These are phyloP conservation scores for Odontocerum albicorne DNA, from an alignment of 2,888 invertebrate genomes.

Conservation along the genomic window DNA sequence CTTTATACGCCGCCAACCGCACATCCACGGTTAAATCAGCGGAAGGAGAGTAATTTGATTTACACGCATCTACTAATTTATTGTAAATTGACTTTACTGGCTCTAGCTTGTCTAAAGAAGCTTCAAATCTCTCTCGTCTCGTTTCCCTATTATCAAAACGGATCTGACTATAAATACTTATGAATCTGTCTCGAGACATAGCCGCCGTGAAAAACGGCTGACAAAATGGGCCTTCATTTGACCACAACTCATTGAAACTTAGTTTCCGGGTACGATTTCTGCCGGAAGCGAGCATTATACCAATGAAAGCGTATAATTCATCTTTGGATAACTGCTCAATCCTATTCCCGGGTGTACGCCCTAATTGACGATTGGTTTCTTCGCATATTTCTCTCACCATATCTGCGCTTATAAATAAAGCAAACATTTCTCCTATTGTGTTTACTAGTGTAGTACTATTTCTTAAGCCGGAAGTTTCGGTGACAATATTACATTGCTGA, in stretches of 20 bases:
- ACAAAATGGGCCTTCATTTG: conserved; percentile 19
- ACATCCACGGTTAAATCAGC: no score
- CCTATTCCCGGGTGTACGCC: background rate
- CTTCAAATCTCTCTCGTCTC: conserved; percentile 17
- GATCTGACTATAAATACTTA: conserved; percentile 17
- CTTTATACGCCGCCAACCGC: no score
- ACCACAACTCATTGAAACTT: conserved; percentile 24
- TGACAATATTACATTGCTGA: conserved; percentile 21
- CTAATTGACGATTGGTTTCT: conserved; percentile 17
- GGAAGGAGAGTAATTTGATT: conserved; percentile 16
- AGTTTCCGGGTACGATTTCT: conserved; percentile 19
- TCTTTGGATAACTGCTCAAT: conserved; percentile 11
- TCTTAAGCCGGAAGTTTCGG: conserved; percentile 6
- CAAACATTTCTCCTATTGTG: conserved; percentile 16
- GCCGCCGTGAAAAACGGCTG: conserved; percentile 28
- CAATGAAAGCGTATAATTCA: conserved; percentile 24
- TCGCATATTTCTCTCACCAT: conserved; percentile 20
- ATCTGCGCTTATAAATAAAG: conserved; percentile 22
- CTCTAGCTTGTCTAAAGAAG: conserved; percentile 19
- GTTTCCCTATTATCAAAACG: conserved; percentile 22
- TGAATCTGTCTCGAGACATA: conserved; percentile 21
- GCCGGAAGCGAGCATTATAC: conserved; percentile 21
- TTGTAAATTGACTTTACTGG: conserved; percentile 15
- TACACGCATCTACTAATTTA: conserved; percentile 20
- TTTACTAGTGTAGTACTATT: conserved; percentile 5